Base-by-base conservation (phyloP, 23 tunicate genomes). In the Oikopleura dioica region DNA sequence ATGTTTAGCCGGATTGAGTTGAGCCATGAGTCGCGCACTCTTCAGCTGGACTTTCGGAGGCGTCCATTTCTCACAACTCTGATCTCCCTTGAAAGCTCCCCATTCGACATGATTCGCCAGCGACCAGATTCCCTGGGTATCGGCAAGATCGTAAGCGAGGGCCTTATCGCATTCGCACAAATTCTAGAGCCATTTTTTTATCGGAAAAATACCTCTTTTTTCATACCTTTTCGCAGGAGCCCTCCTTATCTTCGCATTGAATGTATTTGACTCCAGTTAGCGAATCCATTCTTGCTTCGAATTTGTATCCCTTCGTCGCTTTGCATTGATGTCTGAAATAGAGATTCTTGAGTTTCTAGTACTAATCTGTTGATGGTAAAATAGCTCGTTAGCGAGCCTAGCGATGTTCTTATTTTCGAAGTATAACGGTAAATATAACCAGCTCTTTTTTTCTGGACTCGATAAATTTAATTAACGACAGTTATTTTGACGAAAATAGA, bases 121-220 rank as follows among this genome's bases (percentile, higher is more conserved):
- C 33, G 72, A 16, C 72, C 72, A 63, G 33, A 63, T 63, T 63
- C 72, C 72, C 72, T 63, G 33, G 2, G 72, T 12, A 63, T 63
- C 72, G 2, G 72, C 72, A 12, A 63, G 26, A 63, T 63, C 72
- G 72, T 63, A 63, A 2, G 72, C 72, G 5, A 63, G 72, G 2
- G 72, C 72, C 33, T 63, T 63, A 63, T 63, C 72, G 26, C 72
- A 63, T 63, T 63, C 72, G 33, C 72, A 63, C 5, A 63, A 28
- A 16, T 23, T 12, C 26, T 31, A n/a, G n/a, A n/a, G n/a, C n/a
- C n/a, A n/a, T n/a, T n/a, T n/a, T n/a, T n/a, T n/a, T n/a, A n/a
- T n/a, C n/a, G n/a, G n/a, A n/a, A n/a, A n/a, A n/a, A n/a, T n/a
- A n/a, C n/a, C n/a, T n/a, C n/a, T n/a, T n/a, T n/a, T n/a, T n/a